phyloP scores from a whole-genome alignment of 2,888 invertebrate species.

The Lacanobia oleracea region DNA sequence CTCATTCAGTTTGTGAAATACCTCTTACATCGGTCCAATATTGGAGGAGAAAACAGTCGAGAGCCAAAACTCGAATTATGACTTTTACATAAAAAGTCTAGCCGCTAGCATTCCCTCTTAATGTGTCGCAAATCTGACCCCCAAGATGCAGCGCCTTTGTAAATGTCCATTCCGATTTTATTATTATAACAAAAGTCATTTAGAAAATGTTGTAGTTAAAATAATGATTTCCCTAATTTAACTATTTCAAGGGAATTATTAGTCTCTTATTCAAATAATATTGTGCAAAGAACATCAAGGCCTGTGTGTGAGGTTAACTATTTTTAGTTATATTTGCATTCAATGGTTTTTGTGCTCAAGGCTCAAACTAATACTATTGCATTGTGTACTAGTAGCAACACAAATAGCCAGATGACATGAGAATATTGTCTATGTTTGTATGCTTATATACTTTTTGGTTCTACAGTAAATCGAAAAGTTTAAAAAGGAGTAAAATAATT shows the following conservation, averaged over 20 bases:
- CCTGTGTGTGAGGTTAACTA: background rate
- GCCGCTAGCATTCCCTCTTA: no score
- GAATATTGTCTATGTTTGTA: background rate
- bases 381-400: slow-evolving; percentile 35
- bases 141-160: no score
- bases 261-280: slow-evolving; percentile 28
- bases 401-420: slow-evolving; percentile 39
- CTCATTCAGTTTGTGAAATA: no score
- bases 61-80: no score
- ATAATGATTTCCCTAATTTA: slow-evolving; percentile 18
- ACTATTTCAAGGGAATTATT: slow-evolving; percentile 31
- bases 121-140: no score
- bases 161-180: no score
- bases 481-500: background rate
- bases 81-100: no score
- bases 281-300: slow-evolving; percentile 36
- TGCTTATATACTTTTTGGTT: background rate
- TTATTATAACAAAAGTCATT: background rate
- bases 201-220: background rate
- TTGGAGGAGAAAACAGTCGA: no score
- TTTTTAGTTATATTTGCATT: slow-evolving; percentile 3
- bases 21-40: no score
- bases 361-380: slow-evolving; percentile 3
- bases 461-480: background rate
- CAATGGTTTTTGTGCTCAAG: slow-evolving; percentile 23